Evolutionary conservation across 2,797 vertebrate genomes (phyloP).

Genomic region (Notolepis coatsorum): DNA sequence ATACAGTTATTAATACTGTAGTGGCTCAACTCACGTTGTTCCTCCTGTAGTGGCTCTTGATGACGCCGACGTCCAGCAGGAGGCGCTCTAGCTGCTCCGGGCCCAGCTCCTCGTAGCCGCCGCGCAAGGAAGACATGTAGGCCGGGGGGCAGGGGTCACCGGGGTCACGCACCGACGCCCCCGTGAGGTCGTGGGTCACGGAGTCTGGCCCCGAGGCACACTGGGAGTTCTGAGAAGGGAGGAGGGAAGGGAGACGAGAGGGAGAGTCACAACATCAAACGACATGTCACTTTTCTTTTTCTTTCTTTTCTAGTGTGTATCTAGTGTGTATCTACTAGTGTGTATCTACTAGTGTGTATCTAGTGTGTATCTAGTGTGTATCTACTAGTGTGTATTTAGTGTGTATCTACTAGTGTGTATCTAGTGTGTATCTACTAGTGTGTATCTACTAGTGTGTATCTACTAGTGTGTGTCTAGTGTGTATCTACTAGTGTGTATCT

Average conservation of each 20-base stretch:
- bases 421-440: no score
- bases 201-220: constrained; percentile 88
- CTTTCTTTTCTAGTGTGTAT: background rate
- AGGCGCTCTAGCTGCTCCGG: constrained; percentile 85
- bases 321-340: background rate
- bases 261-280: background rate
- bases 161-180: constrained; percentile 76
- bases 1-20: background rate
- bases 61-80: constrained; percentile 79
- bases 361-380: no score
- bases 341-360: no score
- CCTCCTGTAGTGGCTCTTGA: constrained; percentile 85
- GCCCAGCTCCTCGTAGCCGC: constrained; percentile 85
- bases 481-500: no score
- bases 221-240: constrained; percentile 81
- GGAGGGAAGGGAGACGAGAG: background rate
- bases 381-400: no score
- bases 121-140: constrained; percentile 84
- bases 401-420: no score
- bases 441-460: no score
- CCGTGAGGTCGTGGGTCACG: constrained; percentile 79
- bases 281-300: no score
- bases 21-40: constrained; percentile 73
- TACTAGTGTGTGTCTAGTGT: no score
- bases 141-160: constrained; percentile 67